These are phyloP conservation scores for Atopsyche davidsoni DNA, from an alignment of 1,140 invertebrate species.

Conservation along the genomic window DNA sequence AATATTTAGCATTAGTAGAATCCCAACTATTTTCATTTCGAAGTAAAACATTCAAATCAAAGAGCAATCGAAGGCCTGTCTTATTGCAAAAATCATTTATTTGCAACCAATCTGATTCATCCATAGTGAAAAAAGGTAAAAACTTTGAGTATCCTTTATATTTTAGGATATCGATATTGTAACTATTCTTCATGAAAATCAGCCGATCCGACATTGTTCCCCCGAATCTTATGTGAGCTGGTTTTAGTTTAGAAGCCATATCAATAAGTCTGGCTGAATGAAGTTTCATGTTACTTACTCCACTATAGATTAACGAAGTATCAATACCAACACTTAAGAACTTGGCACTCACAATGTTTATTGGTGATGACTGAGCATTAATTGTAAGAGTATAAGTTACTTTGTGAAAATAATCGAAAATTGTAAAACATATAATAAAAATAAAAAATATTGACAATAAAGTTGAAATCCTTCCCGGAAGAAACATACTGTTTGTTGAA, in stretches of 20 bases:
- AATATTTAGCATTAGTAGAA: constrained; percentile 54
- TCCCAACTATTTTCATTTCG: constrained; percentile 59
- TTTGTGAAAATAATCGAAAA: too few relatives aligned
- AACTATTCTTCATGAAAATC: constrained; percentile 46
- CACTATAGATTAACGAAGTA: constrained; percentile 38
- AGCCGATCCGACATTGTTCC: constrained; percentile 62
- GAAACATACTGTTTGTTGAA: too few relatives aligned
- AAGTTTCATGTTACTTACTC: constrained; percentile 37
- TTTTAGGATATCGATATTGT: constrained; percentile 22
- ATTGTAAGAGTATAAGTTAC: too few relatives aligned
- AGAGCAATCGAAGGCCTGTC: constrained; percentile 54
- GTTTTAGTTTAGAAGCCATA: constrained; percentile 50
- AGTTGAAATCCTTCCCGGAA: too few relatives aligned
- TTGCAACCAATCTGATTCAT: constrained; percentile 47
- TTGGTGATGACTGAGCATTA: constrained; percentile 7
- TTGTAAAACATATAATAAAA: too few relatives aligned
- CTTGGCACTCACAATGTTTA: constrained; percentile 34
- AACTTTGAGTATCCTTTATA: constrained; percentile 33
- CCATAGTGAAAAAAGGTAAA: constrained; percentile 46
- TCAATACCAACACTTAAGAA: constrained; percentile 46
- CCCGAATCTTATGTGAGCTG: constrained; percentile 57
- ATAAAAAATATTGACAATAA: too few relatives aligned
- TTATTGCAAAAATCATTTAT: constrained; percentile 56
- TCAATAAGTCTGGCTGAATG: constrained; percentile 44
- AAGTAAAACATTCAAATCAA: constrained; percentile 62